These are phyloP conservation scores for Papilio dardanus DNA, from an alignment of 1,140 invertebrate species.

Conservation along the genomic window DNA sequence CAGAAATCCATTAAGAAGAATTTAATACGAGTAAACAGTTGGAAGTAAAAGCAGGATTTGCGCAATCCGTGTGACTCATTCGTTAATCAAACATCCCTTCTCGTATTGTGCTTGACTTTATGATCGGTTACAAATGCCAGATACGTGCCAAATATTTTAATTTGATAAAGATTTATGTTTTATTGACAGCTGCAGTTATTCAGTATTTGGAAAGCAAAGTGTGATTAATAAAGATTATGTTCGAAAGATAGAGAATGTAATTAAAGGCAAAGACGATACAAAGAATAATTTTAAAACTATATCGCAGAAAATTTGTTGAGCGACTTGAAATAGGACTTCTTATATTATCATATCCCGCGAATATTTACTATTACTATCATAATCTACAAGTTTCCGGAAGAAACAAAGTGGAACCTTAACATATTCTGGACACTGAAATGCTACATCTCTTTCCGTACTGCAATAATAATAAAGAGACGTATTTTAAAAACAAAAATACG, in stretches of 20 bases:
- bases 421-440: not conserved
- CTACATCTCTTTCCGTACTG: not conserved
- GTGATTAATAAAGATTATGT: not conserved
- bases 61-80: conserved; percentile 17
- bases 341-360: not conserved
- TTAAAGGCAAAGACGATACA: too few species aligned
- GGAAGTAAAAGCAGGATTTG: conserved; percentile 28
- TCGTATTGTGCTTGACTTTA: not conserved
- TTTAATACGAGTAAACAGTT: not conserved
- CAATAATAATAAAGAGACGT: not conserved
- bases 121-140: not conserved
- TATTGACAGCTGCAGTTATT: not conserved
- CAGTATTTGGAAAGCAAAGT: not conserved
- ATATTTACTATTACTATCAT: not conserved
- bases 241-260: not conserved
- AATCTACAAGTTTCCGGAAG: not conserved
- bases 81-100: conserved; percentile 7
- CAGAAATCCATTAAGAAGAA: not conserved
- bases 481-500: conserved; percentile 1
- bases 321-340: too few species aligned
- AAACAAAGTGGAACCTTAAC: not conserved
- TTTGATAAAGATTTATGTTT: not conserved
- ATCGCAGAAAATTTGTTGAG: too few species aligned
- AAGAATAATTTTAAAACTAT: too few species aligned
- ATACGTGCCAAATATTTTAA: not conserved